Percentiles rank a stretch among this genome's conserved stretches.
phyloP scores from a whole-genome alignment of 1,140 invertebrate species.

The Druon quercuslanigerum region DNA sequence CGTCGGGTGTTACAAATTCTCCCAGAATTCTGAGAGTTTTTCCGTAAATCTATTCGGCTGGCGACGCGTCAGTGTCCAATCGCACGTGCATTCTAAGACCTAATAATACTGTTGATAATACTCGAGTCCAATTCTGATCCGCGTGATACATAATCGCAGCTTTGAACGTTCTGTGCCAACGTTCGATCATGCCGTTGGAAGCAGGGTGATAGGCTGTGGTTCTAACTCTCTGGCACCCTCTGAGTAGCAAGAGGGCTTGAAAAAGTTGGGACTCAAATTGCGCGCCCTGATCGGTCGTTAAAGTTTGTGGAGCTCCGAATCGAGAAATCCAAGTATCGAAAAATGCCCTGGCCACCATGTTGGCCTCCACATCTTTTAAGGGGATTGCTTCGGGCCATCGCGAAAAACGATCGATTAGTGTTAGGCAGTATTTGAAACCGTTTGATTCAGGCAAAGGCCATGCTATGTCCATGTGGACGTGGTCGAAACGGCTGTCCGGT shows the following conservation, averaged over 20 bases:
- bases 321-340: too few species aligned
- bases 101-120: background rate
- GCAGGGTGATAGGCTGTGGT: constrained; percentile 15
- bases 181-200: constrained; percentile 61
- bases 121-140: background rate
- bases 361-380: too few species aligned
- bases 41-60: constrained; percentile 24
- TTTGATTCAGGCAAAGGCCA: too few species aligned
- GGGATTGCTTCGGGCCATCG: too few species aligned
- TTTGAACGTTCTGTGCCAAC: constrained; percentile 51
- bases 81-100: background rate
- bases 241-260: too few species aligned
- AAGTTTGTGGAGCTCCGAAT: too few species aligned
- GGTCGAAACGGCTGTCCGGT: background rate
- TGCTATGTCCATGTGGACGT: too few species aligned
- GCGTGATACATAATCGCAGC: constrained; percentile 20
- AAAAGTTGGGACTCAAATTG: background rate
- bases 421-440: too few species aligned
- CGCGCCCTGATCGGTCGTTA: too few species aligned
- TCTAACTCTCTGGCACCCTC: too few species aligned
- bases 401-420: too few species aligned
- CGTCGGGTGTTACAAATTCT: background rate
- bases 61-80: background rate
- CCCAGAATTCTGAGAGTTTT: constrained; percentile 15
- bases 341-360: too few species aligned